A percentile compares a stretch with the other conserved stretches of the same genome.
These are phyloP conservation scores for Anhinga anhinga DNA, from an alignment of 2,113 vertebrate genomes.

Conservation along the genomic window DNA sequence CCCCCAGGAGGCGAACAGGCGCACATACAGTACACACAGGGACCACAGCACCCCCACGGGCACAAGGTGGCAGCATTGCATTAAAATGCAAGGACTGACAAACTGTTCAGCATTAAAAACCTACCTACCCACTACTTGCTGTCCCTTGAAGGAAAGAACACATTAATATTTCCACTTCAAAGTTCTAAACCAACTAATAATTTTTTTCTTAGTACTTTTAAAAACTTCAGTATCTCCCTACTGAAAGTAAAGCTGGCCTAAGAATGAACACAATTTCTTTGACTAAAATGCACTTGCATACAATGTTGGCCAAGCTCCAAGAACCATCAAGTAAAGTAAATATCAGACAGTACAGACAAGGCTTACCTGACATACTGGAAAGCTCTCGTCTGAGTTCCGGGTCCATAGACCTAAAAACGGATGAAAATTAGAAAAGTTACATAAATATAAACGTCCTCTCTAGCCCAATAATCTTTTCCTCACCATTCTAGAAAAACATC, in stretches of 20 bases:
- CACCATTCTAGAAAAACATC: neutral
- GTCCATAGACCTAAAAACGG: slow-evolving; percentile 87
- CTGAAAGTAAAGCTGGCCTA: neutral
- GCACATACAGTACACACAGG: no score
- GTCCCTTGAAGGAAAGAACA: neutral
- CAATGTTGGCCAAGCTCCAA: neutral
- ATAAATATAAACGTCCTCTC: neutral
- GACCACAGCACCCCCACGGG: neutral
- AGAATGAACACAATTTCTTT: neutral
- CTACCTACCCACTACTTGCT: neutral
- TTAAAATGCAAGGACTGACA: neutral
- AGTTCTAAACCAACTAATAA: neutral
- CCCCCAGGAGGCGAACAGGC: no score
- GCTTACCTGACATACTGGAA: slow-evolving; percentile 98
- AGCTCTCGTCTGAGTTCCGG: slow-evolving; percentile 93
- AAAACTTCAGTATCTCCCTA: neutral
- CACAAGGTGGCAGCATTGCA: slow-evolving; percentile 70
- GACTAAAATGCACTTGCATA: neutral
- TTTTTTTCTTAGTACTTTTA: neutral
- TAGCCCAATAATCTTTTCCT: neutral
- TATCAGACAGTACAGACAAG: neutral
- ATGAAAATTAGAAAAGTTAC: neutral
- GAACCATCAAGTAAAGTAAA: neutral
- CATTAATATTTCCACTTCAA: neutral
- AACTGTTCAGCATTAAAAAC: neutral